These are phyloP conservation scores for Varanus salvator DNA, from an alignment of 2,113 vertebrate species.

Conservation along the genomic window DNA sequence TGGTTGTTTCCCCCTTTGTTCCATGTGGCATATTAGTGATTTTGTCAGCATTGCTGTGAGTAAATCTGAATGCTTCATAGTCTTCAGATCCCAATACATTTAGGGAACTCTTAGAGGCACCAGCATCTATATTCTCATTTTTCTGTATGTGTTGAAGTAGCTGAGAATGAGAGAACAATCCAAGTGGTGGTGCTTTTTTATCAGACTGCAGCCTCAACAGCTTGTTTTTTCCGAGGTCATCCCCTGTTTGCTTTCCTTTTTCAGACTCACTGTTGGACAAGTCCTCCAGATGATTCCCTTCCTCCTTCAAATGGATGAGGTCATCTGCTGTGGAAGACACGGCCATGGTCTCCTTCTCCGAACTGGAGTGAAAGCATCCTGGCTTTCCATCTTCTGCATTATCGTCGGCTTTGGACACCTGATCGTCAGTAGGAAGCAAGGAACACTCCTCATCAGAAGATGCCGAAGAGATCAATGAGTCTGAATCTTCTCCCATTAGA, in stretches of 20 bases:
- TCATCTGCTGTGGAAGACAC: background rate
- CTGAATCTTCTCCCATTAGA: background rate
- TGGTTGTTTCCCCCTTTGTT: background rate
- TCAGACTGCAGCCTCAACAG: too few relatives aligned
- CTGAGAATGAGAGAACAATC: background rate
- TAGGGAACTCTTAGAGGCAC: background rate
- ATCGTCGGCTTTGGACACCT: background rate
- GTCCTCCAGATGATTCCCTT: background rate
- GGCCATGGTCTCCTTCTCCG: background rate
- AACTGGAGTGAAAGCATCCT: background rate
- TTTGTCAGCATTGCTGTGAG: background rate
- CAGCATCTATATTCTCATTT: background rate
- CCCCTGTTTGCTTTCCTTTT: background rate
- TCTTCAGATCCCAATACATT: background rate
- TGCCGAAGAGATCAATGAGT: background rate
- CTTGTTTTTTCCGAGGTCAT: background rate
- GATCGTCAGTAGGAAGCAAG: background rate
- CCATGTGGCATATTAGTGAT: background rate
- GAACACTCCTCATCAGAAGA: slow-evolving; percentile 4
- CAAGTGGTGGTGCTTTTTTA: background rate
- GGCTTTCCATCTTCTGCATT: background rate
- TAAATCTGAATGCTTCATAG: background rate
- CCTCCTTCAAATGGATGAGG: background rate
- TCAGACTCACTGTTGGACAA: background rate
- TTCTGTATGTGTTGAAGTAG: background rate